These are phyloP conservation scores for Serranus cabrilla DNA, from an alignment of 2,797 vertebrate species.

Conservation along the genomic window DNA sequence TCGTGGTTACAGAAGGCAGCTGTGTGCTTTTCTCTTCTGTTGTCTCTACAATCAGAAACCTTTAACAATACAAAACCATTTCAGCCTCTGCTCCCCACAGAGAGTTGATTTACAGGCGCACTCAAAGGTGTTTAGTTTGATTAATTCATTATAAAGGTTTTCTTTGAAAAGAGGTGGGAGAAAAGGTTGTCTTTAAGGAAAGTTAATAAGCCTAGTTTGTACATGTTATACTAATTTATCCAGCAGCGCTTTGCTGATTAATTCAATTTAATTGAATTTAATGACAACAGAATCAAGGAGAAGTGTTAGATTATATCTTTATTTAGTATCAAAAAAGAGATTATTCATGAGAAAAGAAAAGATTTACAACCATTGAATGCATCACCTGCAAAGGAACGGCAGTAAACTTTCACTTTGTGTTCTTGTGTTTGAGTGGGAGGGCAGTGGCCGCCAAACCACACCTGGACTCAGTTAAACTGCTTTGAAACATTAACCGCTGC, in stretches of 20 bases:
- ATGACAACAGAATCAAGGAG: constrained; percentile 13
- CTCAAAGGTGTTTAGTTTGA: constrained; percentile 58
- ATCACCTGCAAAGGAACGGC: neutral
- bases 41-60: constrained; percentile 42
- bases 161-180: too few relatives aligned
- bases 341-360: constrained; percentile 1
- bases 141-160: constrained; percentile 59
- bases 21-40: constrained; percentile 28
- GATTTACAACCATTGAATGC: neutral
- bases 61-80: constrained; percentile 49
- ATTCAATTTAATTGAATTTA: constrained; percentile 43
- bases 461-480: constrained; percentile 1
- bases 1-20: constrained; percentile 24
- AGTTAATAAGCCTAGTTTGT: constrained; percentile 37
- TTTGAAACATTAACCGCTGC: constrained; percentile 13
- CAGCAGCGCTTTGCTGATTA: constrained; percentile 15
- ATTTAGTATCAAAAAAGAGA: constrained; percentile 15
- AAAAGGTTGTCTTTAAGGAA: constrained; percentile 38
- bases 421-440: neutral
- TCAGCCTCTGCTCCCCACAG: constrained; percentile 39
- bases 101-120: constrained; percentile 52
- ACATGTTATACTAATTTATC: constrained; percentile 30
- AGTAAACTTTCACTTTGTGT: constrained; percentile 5
- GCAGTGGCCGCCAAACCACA: constrained; percentile 1
- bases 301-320: constrained; percentile 31